Base-by-base conservation (phyloP, 2,113 vertebrate genomes). In the Hydrochoerus hydrochaeris region DNA sequence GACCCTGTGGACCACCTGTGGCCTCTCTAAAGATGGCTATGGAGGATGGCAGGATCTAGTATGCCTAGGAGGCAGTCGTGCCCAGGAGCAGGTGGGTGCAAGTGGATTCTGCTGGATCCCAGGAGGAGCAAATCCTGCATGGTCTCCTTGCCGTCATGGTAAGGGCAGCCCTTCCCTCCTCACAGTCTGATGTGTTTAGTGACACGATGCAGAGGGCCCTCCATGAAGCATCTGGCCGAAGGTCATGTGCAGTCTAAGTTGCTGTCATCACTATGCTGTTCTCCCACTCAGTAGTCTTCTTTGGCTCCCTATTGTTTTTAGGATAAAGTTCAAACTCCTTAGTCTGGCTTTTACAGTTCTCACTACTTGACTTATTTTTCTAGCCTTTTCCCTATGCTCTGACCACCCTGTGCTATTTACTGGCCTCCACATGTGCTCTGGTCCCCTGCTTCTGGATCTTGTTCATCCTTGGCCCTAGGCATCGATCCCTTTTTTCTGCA, bases 1-100 rank as follows among this genome's bases (percentile, higher is more conserved):
- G 98, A 99, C 99, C 0, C 98, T 99, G 86, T 99, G 99, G 99
- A 99, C 99, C 5, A 99, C 99, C 94, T 99, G 99, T 0, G 99
- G 99, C 32, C 99, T 99, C 16, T 99, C 99, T 78, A 99, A 99
- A 92, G 99, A 99, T 2, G 99, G 99, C 11, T 99, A 99, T 0
- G 99, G 99, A 22, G 99, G 99, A 97, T 99, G 99, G 99, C 99
- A 99, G 98, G 99, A 99, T 12, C 98, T 99, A 94, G 99, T 99
- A 97, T 99, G 99, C 97, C 99, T 99, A 0, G 99, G 99, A 91
- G 99, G 99, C 98, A 99, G 98, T 96, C 99, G 98, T 98, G 99
- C 99, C 0, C 99, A 99, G 98, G 99, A 99, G 89, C 99, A 99
- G 99, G 99, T 99, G 96, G 0, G 97, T 52, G 10, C 60, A 13